Conservation (phyloP, 1,140 invertebrate genomes). For the Lepidotrigona ventralis region DNA sequence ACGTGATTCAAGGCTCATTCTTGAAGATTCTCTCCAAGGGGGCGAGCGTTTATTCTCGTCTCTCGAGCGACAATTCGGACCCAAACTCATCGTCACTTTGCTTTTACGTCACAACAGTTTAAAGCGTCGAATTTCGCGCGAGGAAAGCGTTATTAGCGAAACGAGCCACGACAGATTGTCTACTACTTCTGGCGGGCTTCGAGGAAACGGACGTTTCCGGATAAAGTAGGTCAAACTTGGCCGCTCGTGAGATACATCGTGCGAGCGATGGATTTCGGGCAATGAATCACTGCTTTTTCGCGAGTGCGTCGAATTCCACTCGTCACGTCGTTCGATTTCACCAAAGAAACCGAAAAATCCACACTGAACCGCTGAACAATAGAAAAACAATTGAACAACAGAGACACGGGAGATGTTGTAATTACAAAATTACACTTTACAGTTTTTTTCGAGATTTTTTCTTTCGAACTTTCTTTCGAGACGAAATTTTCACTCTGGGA, state of each 20-base stretch:
- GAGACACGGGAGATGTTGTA: not conserved
- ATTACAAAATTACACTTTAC: too few relatives aligned
- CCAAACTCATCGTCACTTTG: too few relatives aligned
- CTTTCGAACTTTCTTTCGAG: too few relatives aligned
- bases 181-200: not conserved
- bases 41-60: not conserved
- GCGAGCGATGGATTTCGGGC: slow-evolving; percentile 32
- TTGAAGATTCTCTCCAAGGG: not conserved
- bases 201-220: slow-evolving; percentile 51
- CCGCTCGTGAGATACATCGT: not conserved
- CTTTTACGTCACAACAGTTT: not conserved
- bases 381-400: not conserved
- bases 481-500: too few relatives aligned
- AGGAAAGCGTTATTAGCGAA: slow-evolving; percentile 37
- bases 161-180: not conserved
- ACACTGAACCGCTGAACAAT: not conserved
- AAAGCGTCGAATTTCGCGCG: not conserved
- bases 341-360: not conserved
- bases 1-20: not conserved
- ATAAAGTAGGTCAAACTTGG: slow-evolving; percentile 59
- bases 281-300: slow-evolving; percentile 13
- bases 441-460: too few relatives aligned
- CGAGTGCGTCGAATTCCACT: not conserved
- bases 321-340: slow-evolving; percentile 4
- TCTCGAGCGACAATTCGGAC: not conserved